Base-by-base conservation (phyloP, 2,888 invertebrate genomes). In the Macaria liturata region DNA sequence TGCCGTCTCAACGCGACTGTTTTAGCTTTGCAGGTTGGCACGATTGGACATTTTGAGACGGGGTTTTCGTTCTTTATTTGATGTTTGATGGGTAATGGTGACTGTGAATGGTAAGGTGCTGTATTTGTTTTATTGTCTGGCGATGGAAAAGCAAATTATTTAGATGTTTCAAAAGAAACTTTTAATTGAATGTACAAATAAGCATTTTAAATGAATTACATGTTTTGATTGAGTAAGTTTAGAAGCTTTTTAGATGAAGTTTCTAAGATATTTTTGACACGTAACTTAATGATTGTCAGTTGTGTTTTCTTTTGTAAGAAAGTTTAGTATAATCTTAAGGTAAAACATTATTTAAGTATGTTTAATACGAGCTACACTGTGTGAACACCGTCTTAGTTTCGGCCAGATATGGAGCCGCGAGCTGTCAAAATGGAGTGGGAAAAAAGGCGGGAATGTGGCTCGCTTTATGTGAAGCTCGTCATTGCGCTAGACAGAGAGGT, bases 381-480 rank as follows among this genome's bases (percentile, higher is more conserved):
- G 88, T 91, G 90, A 85, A 86, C 91, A 68, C 87, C 71, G 86
- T 88, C 89, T 91, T 91, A 91, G 75, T 77, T 83, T 83, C 80
- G 86, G 86, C 91, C 89, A 91, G 91, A 91, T 91, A 91, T 90
- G 90, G 91, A 88, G 91, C 91, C 91, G 81, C 91, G 91, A 91
- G 86, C 91, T 91, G 91, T 91, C 91, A 91, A 91, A 91, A 90
- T 91, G 91, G 91, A 91, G 91, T 90, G 91, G 91, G 91, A 92
- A 92, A 92, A 92, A 92, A 92, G 92, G 92, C 92, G 92, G 92
- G 92, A 92, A 92, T 92, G 92, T 84, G 92, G 91, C 91, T 84
- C 89, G 84, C 87, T 91, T 92, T 91, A 92, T 91, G 90, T 88
- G 92, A 86, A 83, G 86, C 91, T 91, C 91, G 88, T 91, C 90